phyloP scores from a whole-genome alignment of 2,113 vertebrate species.

The Pangasianodon gigas region DNA sequence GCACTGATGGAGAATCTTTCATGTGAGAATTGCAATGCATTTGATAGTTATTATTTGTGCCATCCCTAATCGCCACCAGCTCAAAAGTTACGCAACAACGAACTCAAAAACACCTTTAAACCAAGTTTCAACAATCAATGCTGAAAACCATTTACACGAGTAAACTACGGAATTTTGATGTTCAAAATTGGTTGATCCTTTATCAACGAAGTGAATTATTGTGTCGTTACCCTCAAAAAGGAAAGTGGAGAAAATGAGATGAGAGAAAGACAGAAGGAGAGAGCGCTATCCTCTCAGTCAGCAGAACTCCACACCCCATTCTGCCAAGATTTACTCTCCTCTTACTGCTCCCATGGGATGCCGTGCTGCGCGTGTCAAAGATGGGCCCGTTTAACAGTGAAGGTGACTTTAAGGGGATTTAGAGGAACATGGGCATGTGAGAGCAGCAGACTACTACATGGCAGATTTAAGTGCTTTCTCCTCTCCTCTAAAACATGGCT shows the following conservation, averaged over 20 bases:
- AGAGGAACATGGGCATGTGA: conserved; percentile 59
- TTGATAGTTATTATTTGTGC: not conserved
- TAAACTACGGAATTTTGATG: not conserved
- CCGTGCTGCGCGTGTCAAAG: conserved; percentile 75
- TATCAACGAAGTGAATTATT: conserved; percentile 5
- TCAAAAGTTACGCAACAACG: not conserved
- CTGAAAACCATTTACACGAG: not conserved
- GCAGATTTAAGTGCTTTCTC: conserved; percentile 73
- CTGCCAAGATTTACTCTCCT: conserved; percentile 72
- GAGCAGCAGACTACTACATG: conserved; percentile 59
- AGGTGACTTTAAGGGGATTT: conserved; percentile 83
- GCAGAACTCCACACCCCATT: conserved; percentile 49
- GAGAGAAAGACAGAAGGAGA: conserved; percentile 34
- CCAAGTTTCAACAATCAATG: not conserved
- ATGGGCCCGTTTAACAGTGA: conserved; percentile 73
- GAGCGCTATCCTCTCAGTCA: conserved; percentile 39
- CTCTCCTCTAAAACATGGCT: conserved; percentile 65
- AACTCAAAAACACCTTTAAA: not conserved
- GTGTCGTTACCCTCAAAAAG: conserved; percentile 11
- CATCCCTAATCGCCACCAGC: not conserved
- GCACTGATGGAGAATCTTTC: not conserved
- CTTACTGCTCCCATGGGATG: conserved; percentile 68
- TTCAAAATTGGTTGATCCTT: not conserved
- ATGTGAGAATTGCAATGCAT: not conserved
- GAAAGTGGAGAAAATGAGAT: conserved; percentile 19